Percentiles rank a stretch among this genome's conserved stretches.
These are phyloP conservation scores for Psylliodes chrysocephalus DNA, from an alignment of 2,888 invertebrate genomes.

Conservation along the genomic window DNA sequence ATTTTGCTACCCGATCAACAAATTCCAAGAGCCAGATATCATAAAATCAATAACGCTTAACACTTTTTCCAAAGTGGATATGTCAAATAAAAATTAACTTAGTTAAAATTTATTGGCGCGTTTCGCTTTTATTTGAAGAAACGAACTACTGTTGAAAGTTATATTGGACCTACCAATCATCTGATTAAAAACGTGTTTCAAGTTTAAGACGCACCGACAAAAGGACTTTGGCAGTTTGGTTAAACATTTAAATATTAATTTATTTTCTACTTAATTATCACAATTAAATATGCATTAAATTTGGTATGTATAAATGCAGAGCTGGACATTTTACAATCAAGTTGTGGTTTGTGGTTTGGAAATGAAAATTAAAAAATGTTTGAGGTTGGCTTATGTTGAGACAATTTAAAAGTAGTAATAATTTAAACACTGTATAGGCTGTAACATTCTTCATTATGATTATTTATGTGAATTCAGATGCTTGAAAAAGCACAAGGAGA, in stretches of 20 bases:
- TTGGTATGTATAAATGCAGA: too few relatives aligned
- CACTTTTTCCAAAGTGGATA: not conserved
- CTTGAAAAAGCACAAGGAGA: too few relatives aligned
- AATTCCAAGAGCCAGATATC: not conserved
- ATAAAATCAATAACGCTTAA: not conserved
- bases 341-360: slow-evolving; percentile 4
- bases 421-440: too few relatives aligned
- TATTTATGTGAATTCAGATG: too few relatives aligned
- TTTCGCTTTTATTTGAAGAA: slow-evolving; percentile 47
- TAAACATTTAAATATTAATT: slow-evolving; percentile 50
- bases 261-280: slow-evolving; percentile 37
- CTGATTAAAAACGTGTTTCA: slow-evolving; percentile 42
- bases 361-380: not conserved
- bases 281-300: not conserved
- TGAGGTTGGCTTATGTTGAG: too few relatives aligned
- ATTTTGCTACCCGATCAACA: too few relatives aligned
- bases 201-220: slow-evolving; percentile 42
- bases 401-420: too few relatives aligned
- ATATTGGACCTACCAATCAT: slow-evolving; percentile 42
- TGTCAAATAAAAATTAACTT: slow-evolving; percentile 22
- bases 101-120: slow-evolving; percentile 32
- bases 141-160: slow-evolving; percentile 48
- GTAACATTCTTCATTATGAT: too few relatives aligned
- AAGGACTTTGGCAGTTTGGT: slow-evolving; percentile 38
- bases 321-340: not conserved